Conservation (phyloP, 2,888 invertebrate genomes). For the Euzetes globulus region DNA sequence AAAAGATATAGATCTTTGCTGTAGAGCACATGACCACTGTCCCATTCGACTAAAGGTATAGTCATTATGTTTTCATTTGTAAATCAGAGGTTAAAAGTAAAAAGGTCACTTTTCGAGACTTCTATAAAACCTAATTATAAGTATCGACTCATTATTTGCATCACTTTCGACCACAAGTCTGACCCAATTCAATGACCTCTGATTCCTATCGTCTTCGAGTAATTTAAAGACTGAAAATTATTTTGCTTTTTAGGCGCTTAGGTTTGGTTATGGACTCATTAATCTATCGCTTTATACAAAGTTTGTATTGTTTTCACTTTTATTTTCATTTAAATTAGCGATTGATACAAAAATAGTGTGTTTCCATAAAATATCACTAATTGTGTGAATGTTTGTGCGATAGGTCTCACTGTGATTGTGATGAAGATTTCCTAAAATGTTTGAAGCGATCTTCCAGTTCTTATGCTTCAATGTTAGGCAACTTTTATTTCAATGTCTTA, state of each 20-base stretch:
- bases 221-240: background rate
- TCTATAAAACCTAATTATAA: too few species aligned
- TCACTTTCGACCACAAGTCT: too few species aligned
- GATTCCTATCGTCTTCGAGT: background rate
- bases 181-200: too few species aligned
- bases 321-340: background rate
- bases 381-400: too few species aligned
- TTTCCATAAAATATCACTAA: too few species aligned
- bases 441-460: conserved; percentile 37
- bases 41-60: conserved; percentile 38
- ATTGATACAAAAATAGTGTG: too few species aligned
- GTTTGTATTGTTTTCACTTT: conserved; percentile 37
- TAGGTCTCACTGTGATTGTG: conserved; percentile 42
- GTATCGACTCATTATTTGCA: too few species aligned
- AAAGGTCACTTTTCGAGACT: background rate
- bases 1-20: conserved; percentile 40
- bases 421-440: conserved; percentile 40
- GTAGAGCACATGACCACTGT: conserved; percentile 41
- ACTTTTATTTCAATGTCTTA: conserved; percentile 41
- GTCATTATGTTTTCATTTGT: background rate
- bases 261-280: conserved; percentile 40
- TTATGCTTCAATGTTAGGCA: conserved; percentile 40
- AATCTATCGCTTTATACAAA: conserved; percentile 42
- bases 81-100: conserved; percentile 35
- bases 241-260: conserved; percentile 33